phyloP scores from a whole-genome alignment of 2,888 invertebrate genomes.

The Torymus aiolomorphi region DNA sequence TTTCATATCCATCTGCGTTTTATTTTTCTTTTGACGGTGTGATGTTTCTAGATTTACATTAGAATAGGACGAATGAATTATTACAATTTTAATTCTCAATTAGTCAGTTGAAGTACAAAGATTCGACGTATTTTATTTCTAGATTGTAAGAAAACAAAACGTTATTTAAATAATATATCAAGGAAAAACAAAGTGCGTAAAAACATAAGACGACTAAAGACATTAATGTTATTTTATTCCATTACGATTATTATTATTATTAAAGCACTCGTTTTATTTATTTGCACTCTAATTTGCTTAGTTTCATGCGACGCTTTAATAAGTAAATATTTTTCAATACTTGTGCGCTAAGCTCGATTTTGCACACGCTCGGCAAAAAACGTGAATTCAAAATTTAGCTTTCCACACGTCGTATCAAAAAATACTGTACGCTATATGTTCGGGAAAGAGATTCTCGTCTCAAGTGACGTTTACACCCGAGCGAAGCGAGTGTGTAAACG shows the following conservation, averaged over 20 bases:
- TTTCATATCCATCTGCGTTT: conserved; percentile 48
- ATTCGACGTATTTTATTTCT: conserved; percentile 79
- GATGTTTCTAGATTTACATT: conserved; percentile 57
- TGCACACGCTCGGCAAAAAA: too few species aligned
- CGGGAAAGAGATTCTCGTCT: too few species aligned
- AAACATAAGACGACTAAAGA: conserved; percentile 44
- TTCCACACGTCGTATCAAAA: too few species aligned
- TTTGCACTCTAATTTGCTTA: conserved; percentile 59
- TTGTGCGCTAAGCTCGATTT: too few species aligned
- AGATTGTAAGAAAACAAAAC: conserved; percentile 67
- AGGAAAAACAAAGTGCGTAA: conserved; percentile 32
- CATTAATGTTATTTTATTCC: conserved; percentile 44
- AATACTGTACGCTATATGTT: too few species aligned
- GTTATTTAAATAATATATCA: conserved; percentile 54
- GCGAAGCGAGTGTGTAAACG: too few species aligned
- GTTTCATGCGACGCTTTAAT: conserved; percentile 6
- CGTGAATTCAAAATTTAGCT: too few species aligned
- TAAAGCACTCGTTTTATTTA: conserved; percentile 61
- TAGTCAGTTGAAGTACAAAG: conserved; percentile 91
- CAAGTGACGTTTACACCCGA: too few species aligned
- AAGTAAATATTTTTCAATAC: conserved; percentile 1
- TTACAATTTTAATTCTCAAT: conserved; percentile 77
- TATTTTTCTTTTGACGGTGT: conserved; percentile 54
- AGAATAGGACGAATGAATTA: conserved; percentile 50
- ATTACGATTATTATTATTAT: conserved; percentile 8